Evolutionary conservation across 2,113 vertebrate species (phyloP).

Genomic region (Xyrauchen texanus): DNA sequence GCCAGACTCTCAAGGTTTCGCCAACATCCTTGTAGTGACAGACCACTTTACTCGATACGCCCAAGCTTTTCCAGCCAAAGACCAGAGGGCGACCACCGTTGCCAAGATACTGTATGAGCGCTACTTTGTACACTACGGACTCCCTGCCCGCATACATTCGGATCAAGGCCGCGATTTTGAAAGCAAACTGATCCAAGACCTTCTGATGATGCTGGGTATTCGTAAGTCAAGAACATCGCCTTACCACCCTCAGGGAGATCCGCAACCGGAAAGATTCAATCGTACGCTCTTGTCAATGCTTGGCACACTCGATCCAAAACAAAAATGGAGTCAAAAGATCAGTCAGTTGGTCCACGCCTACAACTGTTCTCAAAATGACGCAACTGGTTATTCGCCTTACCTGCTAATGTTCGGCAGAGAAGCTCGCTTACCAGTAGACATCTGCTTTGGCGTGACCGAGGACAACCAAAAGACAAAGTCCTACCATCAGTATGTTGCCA

Average conservation of each 20-base stretch:
- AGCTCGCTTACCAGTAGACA: background rate
- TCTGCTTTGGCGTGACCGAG: constrained; percentile 14
- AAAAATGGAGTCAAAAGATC: background rate
- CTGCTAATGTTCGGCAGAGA: background rate
- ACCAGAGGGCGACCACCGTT: too few relatives aligned
- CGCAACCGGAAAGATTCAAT: background rate
- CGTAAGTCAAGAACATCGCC: background rate
- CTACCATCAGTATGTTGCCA: constrained; percentile 27
- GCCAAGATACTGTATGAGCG: background rate
- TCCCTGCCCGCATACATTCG: background rate
- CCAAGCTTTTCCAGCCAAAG: too few relatives aligned
- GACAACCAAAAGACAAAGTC: background rate
- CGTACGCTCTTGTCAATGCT: background rate
- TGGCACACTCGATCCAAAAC: background rate
- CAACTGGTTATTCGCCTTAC: too few relatives aligned
- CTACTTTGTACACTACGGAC: background rate
- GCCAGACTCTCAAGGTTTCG: too few relatives aligned
- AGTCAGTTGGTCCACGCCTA: background rate
- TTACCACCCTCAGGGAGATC: background rate
- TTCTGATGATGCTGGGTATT: background rate
- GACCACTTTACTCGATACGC: too few relatives aligned
- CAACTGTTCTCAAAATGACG: too few relatives aligned
- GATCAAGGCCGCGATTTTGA: background rate
- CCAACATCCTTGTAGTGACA: too few relatives aligned
- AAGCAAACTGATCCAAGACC: background rate